Conservation (phyloP, 2,113 vertebrate species). For the Phocoena phocoena region DNA sequence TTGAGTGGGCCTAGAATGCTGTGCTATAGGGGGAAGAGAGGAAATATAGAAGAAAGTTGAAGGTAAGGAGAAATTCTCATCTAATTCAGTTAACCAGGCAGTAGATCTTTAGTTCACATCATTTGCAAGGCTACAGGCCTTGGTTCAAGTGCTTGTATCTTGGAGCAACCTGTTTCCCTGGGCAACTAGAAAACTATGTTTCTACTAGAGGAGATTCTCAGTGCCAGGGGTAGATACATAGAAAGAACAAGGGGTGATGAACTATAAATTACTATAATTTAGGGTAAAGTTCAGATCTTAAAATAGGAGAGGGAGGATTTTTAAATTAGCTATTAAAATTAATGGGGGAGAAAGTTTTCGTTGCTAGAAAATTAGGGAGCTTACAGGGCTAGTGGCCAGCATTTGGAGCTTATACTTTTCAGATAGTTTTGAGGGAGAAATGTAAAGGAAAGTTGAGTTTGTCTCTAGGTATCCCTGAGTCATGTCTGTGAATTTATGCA, state of each 20-base stretch:
- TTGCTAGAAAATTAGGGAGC: background rate
- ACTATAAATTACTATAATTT: slow-evolving; percentile 2
- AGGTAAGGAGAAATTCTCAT: background rate
- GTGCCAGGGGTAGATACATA: background rate
- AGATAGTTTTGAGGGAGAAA: background rate
- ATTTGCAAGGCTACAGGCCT: background rate
- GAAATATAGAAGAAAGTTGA: background rate
- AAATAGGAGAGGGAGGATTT: background rate
- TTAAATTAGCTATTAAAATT: background rate
- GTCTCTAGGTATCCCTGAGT: background rate
- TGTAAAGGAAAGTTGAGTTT: background rate
- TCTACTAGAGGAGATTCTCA: background rate
- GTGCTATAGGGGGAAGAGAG: background rate
- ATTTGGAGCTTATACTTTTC: background rate
- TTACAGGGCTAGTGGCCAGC: background rate
- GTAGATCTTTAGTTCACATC: background rate
- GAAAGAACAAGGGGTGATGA: background rate
- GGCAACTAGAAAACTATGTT: background rate
- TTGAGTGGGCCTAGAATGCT: background rate
- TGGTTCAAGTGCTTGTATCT: background rate
- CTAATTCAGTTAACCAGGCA: background rate
- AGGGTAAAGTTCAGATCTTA: background rate
- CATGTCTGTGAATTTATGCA: background rate
- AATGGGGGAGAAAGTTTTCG: background rate
- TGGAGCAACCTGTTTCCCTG: background rate